Evolutionary conservation across 1,140 invertebrate genomes (phyloP), one percentile per base, ranked within the genome.

Genomic region (Delia radicum): DNA sequence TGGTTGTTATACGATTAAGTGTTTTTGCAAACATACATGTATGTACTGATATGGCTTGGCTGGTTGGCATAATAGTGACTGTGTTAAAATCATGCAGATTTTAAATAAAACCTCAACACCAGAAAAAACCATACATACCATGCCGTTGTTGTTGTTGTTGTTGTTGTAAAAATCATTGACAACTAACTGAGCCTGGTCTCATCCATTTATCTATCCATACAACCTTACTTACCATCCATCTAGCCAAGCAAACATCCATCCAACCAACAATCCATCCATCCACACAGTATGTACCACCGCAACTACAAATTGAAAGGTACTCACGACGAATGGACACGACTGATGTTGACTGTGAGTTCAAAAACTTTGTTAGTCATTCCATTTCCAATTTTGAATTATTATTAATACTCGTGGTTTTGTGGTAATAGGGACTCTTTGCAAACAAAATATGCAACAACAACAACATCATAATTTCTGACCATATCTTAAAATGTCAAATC

Each of bases 221-320:
- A n/a, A n/a, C n/a, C n/a, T n/a, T n/a, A n/a, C 65, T 29, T 28
- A 8, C 29, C 18, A 69, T 8, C 6, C 27, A 65, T 10, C 24
- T 12, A 29, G 62, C 62, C 26, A 27, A n/a, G 26, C 62, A 28
- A 28, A 13, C 18, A 65, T 13, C 55, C 6, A 24, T 4, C 2
- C 21, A 61, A 8, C 61, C n/a, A 62, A 27, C 15, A 31, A 28
- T 37, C 28, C 67, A 33, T 29, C 67, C 21, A 18, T 71, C 69
- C 21, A 24, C 31, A 28, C 65, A 37, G 13, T 69, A 33, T 18
- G 27, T 67, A 29, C 42, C 72, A 55, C 28, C 21, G 24, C 42
- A 48, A 26, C 15, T 63, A 74, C 73, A 74, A 74, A 74, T 74
- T 74, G 61, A 74, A 74, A 74, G 73, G 73, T 63, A 74, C 62